These are phyloP conservation scores for Eulemur coronatus DNA, from an alignment of 2,797 vertebrate genomes.

Conservation along the genomic window DNA sequence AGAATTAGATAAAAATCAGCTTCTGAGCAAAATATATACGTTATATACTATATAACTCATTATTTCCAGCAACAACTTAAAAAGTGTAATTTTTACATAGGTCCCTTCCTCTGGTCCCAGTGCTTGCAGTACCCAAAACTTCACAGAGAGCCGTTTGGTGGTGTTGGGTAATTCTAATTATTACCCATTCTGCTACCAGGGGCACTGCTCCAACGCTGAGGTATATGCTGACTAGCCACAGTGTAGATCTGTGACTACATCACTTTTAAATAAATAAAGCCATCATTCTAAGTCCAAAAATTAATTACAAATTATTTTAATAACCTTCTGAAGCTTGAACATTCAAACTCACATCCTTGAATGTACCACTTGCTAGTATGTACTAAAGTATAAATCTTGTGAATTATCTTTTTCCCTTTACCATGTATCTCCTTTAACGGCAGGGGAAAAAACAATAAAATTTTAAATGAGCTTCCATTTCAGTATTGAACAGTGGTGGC, in stretches of 20 bases:
- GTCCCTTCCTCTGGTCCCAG: background rate
- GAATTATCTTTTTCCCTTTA: background rate
- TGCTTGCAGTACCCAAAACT: background rate
- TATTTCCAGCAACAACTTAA: background rate
- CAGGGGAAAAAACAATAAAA: background rate
- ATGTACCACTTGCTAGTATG: background rate
- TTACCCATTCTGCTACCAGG: background rate
- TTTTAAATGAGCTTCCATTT: slow-evolving; percentile 13
- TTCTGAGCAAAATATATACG: background rate
- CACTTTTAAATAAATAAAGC: background rate
- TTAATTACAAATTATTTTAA: background rate
- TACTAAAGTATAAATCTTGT: background rate
- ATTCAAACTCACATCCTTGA: background rate
- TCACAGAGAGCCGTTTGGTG: background rate
- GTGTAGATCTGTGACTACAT: background rate
- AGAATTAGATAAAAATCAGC: background rate
- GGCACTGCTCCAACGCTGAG: background rate
- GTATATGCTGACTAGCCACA: background rate
- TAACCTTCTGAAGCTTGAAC: background rate
- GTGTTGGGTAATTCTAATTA: background rate
- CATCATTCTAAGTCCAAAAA: slow-evolving; percentile 1
- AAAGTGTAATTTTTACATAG: background rate
- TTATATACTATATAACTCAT: background rate
- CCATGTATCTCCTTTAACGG: background rate
- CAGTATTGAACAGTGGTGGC: background rate